Base-by-base conservation (phyloP, 2,113 vertebrate genomes). In the Agelaius phoeniceus region DNA sequence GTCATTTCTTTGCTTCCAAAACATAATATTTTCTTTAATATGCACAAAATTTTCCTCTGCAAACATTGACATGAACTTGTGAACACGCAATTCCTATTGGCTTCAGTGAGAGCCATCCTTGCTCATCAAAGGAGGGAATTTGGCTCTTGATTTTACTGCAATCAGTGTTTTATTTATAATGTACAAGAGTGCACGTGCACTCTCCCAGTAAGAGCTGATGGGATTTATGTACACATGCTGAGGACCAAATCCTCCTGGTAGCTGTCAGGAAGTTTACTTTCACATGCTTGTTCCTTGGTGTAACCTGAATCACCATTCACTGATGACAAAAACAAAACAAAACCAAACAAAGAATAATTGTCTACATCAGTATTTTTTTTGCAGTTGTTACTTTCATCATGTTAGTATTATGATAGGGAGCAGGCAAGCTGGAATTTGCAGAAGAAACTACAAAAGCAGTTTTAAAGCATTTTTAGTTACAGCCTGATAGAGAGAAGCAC, bases 141-240 rank as follows among this genome's bases (percentile, higher is more conserved):
- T 96, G 96, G 89, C 95, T 94, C 86, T 62, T 78, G 92, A 79
- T 96, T 96, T 97, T 94, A 80, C 88, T 95, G 80, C 81, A 95
- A 87, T 92, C 83, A 72, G 52, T 87, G 61, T 81, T 65, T 93
- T 96, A 92, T 94, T 93, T 95, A 75, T 84, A 86, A 94, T 84
- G 72, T 90, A 92, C 68, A 74, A 78, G 79, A 48, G 57, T 51
- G 86, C 85, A 90, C 9, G 18, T 86, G 90, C 65, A 68, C 79
- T 62, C 78, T 91, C 85, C 92, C 90, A 91, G 85, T 94, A 91
- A 92, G 86, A 87, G 86, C 86, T 89, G 44, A 54, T 75, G 77
- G 92, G 75, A 87, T 90, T 90, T 92, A 59, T 87, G 69, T 89
- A 66, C 78, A 88, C 91, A 52, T 92, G 92, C 92, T 95, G 96